Evolutionary conservation across 2,888 invertebrate species (phyloP), one percentile per base, ranked within the genome.

Genomic region (Hyposoter dolosus): DNA sequence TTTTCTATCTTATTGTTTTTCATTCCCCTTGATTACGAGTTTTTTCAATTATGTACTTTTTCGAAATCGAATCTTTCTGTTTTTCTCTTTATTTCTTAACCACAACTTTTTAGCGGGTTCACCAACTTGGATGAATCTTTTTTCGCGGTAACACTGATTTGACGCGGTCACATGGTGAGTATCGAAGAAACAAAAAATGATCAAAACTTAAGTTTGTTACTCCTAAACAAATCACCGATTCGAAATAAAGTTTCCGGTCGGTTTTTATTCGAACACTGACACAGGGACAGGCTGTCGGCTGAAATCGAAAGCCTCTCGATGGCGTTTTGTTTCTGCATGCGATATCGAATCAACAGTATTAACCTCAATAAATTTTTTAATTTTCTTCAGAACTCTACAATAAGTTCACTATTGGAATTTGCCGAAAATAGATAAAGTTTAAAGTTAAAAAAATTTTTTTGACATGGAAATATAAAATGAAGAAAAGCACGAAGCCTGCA

Each of bases 401-500:
- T 47, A 12, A n/a, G n/a, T 19, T 45, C 10, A 6, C 32, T 2
- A 40, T 23, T 56, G 10, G 32, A 28, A 0, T 60, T 23, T 28
- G 12, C 12, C 12, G 15, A 28, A 28, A 3, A 10, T 19, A 15
- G 15, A 60, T 28, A 60, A 15, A 28, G 60, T 60, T 15, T 5
- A 5, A 17, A 15, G 40, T 23, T 10, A 23, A 23, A 28, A 12
- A 28, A 60, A 28, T 56, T 28, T 12, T 28, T 28, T 85, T 85
- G 88, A 56, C 69, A 15, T 80, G 77, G 28, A 35, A 66, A 10
- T n/a, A 15, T 35, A 19, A n/a, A 60, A 45, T 53, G 4, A 74
- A 10, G 7, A 56, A 72, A 72, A 60, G 23, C 17, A 12, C 72
- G 72, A 23, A 50, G 65, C 1, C 15, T 60, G 15, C n/a, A n/a